Percentiles rank a stretch among this genome's conserved stretches.
These are phyloP conservation scores for Phalacrocorax aristotelis DNA, from an alignment of 2,113 vertebrate species.

Conservation along the genomic window DNA sequence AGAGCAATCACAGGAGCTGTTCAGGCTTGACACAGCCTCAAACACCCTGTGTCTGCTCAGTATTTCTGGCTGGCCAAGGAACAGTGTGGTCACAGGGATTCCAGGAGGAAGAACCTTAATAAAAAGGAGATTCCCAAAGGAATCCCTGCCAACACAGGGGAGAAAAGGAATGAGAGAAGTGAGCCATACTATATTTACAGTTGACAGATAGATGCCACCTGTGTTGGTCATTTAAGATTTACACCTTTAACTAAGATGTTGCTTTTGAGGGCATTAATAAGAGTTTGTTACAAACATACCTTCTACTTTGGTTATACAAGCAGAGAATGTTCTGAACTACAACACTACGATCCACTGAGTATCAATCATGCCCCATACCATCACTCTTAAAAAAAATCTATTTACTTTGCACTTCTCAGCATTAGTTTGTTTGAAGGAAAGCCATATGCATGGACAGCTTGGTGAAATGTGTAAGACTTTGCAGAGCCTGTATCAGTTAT, in stretches of 20 bases:
- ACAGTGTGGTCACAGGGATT: neutral
- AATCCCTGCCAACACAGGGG: neutral
- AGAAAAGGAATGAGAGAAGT: neutral
- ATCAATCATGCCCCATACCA: neutral
- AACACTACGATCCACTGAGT: neutral
- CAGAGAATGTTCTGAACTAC: neutral
- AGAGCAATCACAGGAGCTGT: neutral
- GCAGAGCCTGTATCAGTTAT: neutral
- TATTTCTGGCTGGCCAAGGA: neutral
- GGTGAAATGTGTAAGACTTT: neutral
- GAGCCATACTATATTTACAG: neutral
- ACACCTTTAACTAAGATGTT: neutral
- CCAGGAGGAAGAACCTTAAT: neutral
- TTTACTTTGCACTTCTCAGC: neutral
- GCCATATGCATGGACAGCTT: neutral
- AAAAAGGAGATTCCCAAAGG: neutral
- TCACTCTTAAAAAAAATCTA: neutral
- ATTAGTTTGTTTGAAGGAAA: neutral
- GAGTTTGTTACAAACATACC: neutral
- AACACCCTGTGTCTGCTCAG: neutral
- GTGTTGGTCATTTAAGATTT: neutral
- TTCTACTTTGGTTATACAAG: neutral
- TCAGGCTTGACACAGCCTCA: neutral
- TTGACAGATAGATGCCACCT: neutral
- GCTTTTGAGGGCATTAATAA: neutral